Evolutionary conservation across 2,113 vertebrate genomes (phyloP).

Genomic region (Noctilio leporinus): DNA sequence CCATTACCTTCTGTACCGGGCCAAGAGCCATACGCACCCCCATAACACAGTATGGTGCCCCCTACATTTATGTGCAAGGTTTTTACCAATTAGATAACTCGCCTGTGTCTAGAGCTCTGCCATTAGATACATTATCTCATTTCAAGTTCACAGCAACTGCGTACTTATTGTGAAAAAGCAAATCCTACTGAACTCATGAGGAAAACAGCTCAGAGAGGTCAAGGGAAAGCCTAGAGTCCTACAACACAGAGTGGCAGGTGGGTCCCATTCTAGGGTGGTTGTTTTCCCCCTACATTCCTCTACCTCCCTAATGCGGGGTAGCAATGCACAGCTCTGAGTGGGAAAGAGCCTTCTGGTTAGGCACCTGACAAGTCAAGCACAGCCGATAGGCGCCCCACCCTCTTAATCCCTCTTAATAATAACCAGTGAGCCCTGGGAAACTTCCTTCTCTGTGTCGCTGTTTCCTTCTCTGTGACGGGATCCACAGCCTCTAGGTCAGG

Average conservation of each 20-base stretch:
- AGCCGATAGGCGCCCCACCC: not conserved
- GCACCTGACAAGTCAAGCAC: not conserved
- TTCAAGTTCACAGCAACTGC: not conserved
- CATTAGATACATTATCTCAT: not conserved
- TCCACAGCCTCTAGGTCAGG: not conserved
- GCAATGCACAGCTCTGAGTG: not conserved
- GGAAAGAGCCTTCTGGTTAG: not conserved
- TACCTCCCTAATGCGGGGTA: not conserved
- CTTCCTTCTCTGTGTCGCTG: not conserved
- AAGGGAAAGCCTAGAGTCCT: not conserved
- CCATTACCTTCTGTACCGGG: not conserved
- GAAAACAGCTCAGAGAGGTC: not conserved
- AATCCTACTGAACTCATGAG: not conserved
- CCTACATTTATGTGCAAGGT: not conserved
- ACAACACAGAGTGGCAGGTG: not conserved
- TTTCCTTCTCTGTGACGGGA: not conserved
- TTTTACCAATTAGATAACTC: not conserved
- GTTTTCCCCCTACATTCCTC: not conserved
- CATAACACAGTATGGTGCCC: not conserved
- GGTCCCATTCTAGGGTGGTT: not conserved
- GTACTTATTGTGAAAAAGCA: not conserved
- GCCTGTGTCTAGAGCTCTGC: not conserved
- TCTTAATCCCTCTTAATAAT: not conserved
- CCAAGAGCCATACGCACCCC: not conserved
- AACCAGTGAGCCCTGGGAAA: not conserved